These are phyloP conservation scores for Melopsittacus undulatus DNA, from an alignment of 2,797 vertebrate genomes.

Conservation along the genomic window DNA sequence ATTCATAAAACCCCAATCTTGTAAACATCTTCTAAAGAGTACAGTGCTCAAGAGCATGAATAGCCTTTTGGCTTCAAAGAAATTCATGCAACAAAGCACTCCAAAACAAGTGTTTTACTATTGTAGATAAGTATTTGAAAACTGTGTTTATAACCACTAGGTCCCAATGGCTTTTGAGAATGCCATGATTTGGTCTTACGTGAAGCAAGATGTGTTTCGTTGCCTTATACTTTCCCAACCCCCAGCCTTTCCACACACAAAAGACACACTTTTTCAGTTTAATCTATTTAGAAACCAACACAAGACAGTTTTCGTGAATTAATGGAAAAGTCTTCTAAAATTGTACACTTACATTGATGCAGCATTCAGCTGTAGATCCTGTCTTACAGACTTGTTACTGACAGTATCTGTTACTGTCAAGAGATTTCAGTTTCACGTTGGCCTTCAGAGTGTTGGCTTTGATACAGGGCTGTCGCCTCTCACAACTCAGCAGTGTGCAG, in stretches of 20 bases:
- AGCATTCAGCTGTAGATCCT: background rate
- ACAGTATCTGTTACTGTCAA: background rate
- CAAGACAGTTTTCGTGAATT: background rate
- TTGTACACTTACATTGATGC: background rate
- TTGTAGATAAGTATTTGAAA: background rate
- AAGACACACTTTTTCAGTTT: background rate
- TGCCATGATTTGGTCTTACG: background rate
- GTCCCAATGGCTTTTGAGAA: background rate
- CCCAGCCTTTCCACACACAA: background rate
- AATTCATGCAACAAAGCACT: background rate
- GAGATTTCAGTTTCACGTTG: background rate
- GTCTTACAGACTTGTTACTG: background rate
- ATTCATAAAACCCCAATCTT: background rate
- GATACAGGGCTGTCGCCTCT: background rate
- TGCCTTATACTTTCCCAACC: background rate
- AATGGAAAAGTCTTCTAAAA: background rate
- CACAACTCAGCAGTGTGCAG: background rate
- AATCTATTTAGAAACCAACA: background rate
- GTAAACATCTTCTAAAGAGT: background rate
- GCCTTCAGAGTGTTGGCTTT: background rate
- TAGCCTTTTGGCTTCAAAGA: conserved; percentile 8
- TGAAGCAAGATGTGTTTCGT: background rate
- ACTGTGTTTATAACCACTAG: background rate
- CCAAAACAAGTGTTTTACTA: background rate
- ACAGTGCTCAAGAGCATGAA: background rate